A percentile compares a stretch with the other conserved stretches of the same genome.
These are phyloP conservation scores for Mormyrops boulengeri DNA, from an alignment of 2,797 vertebrate genomes.

Conservation along the genomic window DNA sequence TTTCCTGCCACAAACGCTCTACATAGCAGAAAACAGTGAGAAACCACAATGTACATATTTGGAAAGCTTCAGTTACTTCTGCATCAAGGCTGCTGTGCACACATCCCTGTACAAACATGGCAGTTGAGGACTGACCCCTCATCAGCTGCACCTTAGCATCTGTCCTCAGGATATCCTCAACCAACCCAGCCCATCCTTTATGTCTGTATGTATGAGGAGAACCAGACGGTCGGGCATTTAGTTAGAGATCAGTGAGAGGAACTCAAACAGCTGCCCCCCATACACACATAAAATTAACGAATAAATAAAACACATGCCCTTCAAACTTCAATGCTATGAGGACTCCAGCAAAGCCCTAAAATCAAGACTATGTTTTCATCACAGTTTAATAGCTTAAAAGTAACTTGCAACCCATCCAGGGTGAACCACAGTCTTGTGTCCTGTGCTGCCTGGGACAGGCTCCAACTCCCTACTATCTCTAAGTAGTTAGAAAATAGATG, in stretches of 20 bases:
- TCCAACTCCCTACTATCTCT: not conserved
- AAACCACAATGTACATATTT: slow-evolving; percentile 59
- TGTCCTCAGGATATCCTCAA: not conserved
- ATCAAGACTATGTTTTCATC: not conserved
- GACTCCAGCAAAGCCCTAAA: not conserved
- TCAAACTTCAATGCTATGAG: not conserved
- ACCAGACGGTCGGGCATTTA: not conserved
- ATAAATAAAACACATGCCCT: not conserved
- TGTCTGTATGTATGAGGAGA: not conserved
- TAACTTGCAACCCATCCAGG: not conserved
- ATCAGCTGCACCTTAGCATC: not conserved
- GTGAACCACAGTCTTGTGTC: not conserved
- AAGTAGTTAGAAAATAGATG: not conserved
- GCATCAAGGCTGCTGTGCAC: not conserved
- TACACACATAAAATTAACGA: not conserved
- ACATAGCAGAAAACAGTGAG: slow-evolving; percentile 48
- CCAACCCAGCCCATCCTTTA: not conserved
- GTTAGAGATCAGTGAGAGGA: not conserved
- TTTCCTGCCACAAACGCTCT: slow-evolving; percentile 55
- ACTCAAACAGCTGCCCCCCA: not conserved
- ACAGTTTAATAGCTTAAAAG: not conserved
- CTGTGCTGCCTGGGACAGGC: not conserved
- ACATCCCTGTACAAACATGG: not conserved
- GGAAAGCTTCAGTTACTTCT: slow-evolving; percentile 7
- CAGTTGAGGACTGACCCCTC: not conserved